Evolutionary conservation across 2,888 invertebrate genomes (phyloP), one percentile per base, ranked within the genome.

Genomic region (Ernsta delagoae): DNA sequence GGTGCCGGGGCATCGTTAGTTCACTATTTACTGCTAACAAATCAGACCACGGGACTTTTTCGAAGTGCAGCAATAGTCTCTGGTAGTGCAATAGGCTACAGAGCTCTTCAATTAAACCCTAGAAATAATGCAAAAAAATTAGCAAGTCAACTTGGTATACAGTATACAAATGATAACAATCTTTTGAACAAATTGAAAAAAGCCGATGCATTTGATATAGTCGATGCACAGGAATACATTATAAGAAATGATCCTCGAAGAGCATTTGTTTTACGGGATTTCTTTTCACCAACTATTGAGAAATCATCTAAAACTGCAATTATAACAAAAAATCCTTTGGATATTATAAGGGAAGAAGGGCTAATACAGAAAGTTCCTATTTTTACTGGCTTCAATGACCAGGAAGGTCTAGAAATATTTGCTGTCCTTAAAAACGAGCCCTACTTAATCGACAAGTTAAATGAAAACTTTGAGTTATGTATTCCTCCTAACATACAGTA

Each of bases 161-260:
- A 4, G 12, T 59, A 41, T 3, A 43, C 41, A 16, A 36, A 59
- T 9, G 43, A 59, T 12, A 11, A 43, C 5, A 8, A 24, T 45
- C 24, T 60, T 31, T 31, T 60, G n/a, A 11, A 43, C 5, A 0
- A 70, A 24, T 70, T 82, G 45, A 72, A 57, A 70, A 59, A 73
- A 34, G 54, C 73, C 1, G 69, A 79, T 61, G 71, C 68, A 12
- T 76, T 77, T 53, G 76, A 77, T 16, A 77, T 82, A 56, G 70
- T 79, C 4, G 56, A 16, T n/a, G 60, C 60, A 45, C 73, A 45
- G 78, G 76, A 3, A 76, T 78, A 70, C 62, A 72, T 16, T 70
- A 70, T 5, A 70, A 78, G 56, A 72, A 65, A 6, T 67, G 73
- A 68, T 70, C 74, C 60, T 9, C 70, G 75, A 39, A 61, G 54